Conservation (phyloP, 2,113 vertebrate genomes). For the Leucopsar rothschildi region DNA sequence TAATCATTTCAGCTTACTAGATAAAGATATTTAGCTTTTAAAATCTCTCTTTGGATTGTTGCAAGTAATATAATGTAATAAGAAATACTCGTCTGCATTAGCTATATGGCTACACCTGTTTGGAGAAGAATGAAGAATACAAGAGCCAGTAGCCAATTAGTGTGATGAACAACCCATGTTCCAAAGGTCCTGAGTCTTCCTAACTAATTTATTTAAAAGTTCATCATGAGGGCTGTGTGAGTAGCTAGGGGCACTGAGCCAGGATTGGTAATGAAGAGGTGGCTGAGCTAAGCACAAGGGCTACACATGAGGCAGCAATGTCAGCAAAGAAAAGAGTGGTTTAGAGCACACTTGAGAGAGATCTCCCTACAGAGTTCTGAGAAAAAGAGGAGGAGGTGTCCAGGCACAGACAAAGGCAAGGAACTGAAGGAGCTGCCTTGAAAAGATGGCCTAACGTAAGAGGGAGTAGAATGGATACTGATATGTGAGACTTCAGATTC, state of each 20-base stretch:
- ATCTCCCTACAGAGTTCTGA: not conserved
- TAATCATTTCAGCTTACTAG: not conserved
- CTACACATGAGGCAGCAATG: conserved; percentile 11
- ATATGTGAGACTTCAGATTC: not conserved
- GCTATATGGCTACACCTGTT: not conserved
- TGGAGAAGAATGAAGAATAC: not conserved
- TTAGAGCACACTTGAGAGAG: not conserved
- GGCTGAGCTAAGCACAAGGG: conserved; percentile 38
- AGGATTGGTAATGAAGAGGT: not conserved
- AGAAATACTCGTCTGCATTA: not conserved
- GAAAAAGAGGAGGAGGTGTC: not conserved
- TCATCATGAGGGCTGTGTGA: not conserved
- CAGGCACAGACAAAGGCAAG: not conserved
- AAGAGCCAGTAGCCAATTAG: not conserved
- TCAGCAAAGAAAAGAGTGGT: not conserved
- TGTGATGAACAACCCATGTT: not conserved
- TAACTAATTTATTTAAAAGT: conserved; percentile 28
- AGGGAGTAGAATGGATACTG: not conserved
- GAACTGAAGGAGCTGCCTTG: not conserved
- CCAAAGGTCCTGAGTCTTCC: not conserved
- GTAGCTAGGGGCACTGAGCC: not conserved
- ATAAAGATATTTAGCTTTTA: not conserved
- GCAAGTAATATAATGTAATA: not conserved
- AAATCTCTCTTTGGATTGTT: not conserved
- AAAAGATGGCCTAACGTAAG: not conserved